These are phyloP conservation scores for Mycetomoellerius zeteki DNA, from an alignment of 1,140 invertebrate species.

Conservation along the genomic window DNA sequence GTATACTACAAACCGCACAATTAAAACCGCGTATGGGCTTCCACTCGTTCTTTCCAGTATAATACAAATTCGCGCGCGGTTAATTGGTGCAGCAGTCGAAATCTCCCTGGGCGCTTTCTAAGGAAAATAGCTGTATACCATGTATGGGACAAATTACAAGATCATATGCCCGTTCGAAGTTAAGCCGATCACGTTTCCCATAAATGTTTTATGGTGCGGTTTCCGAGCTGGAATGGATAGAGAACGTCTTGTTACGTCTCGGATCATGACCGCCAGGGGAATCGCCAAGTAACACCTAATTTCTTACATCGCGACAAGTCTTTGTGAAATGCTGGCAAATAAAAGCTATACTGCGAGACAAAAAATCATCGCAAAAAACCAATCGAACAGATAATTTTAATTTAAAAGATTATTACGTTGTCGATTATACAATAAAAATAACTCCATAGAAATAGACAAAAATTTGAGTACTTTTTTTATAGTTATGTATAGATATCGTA, in stretches of 20 bases:
- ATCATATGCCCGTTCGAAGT: conserved; percentile 53
- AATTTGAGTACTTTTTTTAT: neutral
- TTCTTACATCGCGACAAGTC: conserved; percentile 15
- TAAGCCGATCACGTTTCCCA: conserved; percentile 52
- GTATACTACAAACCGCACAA: neutral
- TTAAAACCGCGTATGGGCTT: neutral
- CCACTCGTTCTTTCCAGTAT: neutral
- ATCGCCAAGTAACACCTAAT: conserved; percentile 45
- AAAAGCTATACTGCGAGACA: neutral
- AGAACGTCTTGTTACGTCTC: conserved; percentile 36
- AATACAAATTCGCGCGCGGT: conserved; percentile 48
- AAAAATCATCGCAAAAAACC: neutral
- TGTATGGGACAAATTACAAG: conserved; percentile 52
- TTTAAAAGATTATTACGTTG: neutral
- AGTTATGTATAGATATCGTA: neutral
- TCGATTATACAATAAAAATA: conserved; percentile 1
- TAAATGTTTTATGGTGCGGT: conserved; percentile 58
- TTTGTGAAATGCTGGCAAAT: conserved; percentile 17
- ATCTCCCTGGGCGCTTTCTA: conserved; percentile 40
- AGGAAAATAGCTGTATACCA: conserved; percentile 26
- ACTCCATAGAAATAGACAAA: neutral
- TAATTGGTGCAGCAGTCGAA: conserved; percentile 38
- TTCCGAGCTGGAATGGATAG: conserved; percentile 48
- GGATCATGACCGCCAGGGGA: conserved; percentile 30
- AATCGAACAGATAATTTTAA: neutral